A percentile compares a stretch with the other conserved stretches of the same genome.
These are phyloP conservation scores for Melanostoma mellinum DNA, from an alignment of 2,888 invertebrate species.

Conservation along the genomic window DNA sequence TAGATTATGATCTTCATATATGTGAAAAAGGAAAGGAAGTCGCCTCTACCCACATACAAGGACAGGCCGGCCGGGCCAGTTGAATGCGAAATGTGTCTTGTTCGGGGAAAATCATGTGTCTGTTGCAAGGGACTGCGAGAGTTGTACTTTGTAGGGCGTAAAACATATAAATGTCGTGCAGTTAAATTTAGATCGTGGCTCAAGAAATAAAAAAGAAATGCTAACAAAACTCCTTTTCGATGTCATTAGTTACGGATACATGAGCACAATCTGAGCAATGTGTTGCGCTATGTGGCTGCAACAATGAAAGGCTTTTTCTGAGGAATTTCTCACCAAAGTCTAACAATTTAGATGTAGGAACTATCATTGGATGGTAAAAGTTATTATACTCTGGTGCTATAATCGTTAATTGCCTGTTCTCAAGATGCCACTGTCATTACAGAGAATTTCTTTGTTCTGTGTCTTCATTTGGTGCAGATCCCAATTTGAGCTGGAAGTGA, in stretches of 20 bases:
- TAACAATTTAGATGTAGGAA: not conserved
- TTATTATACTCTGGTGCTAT: not conserved
- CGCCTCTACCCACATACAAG: not conserved
- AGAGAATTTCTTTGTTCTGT: not conserved
- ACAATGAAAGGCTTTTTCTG: conserved; percentile 23
- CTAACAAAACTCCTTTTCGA: conserved; percentile 13
- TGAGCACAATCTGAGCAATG: conserved; percentile 20
- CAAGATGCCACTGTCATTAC: not conserved
- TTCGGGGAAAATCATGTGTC: conserved; percentile 44
- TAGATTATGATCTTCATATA: conserved; percentile 65
- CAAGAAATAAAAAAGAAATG: conserved; percentile 6
- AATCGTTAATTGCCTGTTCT: not conserved
- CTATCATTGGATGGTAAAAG: conserved; percentile 19
- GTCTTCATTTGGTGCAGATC: too few relatives aligned
- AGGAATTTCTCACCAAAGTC: conserved; percentile 52
- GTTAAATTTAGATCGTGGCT: conserved; percentile 45
- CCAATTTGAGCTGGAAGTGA: too few relatives aligned
- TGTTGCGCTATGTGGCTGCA: not conserved
- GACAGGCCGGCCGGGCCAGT: not conserved
- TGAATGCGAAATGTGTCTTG: conserved; percentile 45
- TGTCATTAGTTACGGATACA: conserved; percentile 67
- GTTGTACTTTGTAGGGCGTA: conserved; percentile 31
- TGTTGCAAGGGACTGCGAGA: conserved; percentile 7
- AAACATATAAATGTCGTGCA: conserved; percentile 62
- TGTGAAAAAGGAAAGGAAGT: conserved; percentile 45